Evolutionary conservation across 2,888 invertebrate genomes (phyloP).

Genomic region (Tromatobia lineatoria): DNA sequence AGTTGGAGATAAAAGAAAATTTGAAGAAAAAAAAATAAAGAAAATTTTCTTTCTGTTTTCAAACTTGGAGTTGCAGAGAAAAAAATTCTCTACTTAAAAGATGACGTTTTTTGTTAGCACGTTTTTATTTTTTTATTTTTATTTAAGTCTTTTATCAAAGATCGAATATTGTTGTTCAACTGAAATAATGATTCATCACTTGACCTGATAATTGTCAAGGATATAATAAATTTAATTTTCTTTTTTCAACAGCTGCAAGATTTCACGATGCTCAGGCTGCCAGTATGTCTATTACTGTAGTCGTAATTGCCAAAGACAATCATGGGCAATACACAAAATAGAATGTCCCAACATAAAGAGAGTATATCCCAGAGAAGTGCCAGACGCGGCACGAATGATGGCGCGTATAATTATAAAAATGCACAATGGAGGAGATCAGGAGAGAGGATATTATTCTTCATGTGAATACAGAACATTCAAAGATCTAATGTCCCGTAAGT

Average conservation of each 20-base stretch:
- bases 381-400: constrained; percentile 93
- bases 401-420: constrained; percentile 91
- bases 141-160: too few species aligned
- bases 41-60: too few species aligned
- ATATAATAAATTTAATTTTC: too few species aligned
- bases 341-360: constrained; percentile 93
- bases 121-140: too few species aligned
- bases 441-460: constrained; percentile 90
- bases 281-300: constrained; percentile 94
- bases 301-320: constrained; percentile 92
- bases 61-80: too few species aligned
- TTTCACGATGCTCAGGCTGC: constrained; percentile 94
- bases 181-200: too few species aligned
- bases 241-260: constrained; percentile 88
- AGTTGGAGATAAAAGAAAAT: too few species aligned
- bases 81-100: too few species aligned
- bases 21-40: too few species aligned
- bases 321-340: constrained; percentile 93
- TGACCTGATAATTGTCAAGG: too few species aligned
- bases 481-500: constrained; percentile 96
- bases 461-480: constrained; percentile 92
- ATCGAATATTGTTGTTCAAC: too few species aligned
- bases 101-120: too few species aligned
- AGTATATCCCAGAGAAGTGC: constrained; percentile 90
- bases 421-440: constrained; percentile 89